phyloP scores from a whole-genome alignment of 2,888 invertebrate species.

The Cheilosia scutellata region DNA sequence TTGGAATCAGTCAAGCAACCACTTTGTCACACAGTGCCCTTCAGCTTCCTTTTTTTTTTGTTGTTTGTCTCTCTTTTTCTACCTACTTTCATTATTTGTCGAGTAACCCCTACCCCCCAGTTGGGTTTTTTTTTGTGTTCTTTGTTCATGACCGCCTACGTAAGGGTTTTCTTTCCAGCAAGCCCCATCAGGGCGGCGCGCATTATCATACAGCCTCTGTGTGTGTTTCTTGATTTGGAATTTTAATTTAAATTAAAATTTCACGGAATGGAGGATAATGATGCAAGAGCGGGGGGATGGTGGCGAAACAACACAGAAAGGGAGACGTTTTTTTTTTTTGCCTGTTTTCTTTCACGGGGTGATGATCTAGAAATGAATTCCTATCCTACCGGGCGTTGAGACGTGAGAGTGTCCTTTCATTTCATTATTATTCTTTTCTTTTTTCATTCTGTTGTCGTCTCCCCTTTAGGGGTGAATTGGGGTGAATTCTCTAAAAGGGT shows the following conservation, averaged over 20 bases:
- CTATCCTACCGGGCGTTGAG: slow-evolving; percentile 11
- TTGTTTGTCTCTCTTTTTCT: slow-evolving; percentile 10
- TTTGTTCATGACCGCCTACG: slow-evolving; percentile 64
- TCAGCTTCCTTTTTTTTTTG: slow-evolving; percentile 48
- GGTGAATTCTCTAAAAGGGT: slow-evolving; percentile 61
- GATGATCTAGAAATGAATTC: slow-evolving; percentile 50
- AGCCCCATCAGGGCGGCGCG: slow-evolving; percentile 13
- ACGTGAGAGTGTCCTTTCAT: slow-evolving; percentile 58
- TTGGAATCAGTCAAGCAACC: slow-evolving; percentile 73
- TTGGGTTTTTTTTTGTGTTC: slow-evolving; percentile 39
- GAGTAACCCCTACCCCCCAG: not conserved
- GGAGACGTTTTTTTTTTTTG: slow-evolving; percentile 20
- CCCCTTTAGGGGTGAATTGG: slow-evolving; percentile 31
- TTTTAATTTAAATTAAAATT: slow-evolving; percentile 77
- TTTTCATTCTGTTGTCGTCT: not conserved
- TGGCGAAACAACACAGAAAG: slow-evolving; percentile 18
- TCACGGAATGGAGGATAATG: slow-evolving; percentile 74
- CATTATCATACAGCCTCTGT: slow-evolving; percentile 16
- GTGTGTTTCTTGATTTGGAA: slow-evolving; percentile 71
- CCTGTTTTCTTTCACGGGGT: slow-evolving; percentile 53
- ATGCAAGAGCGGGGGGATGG: slow-evolving; percentile 19
- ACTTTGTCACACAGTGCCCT: slow-evolving; percentile 75
- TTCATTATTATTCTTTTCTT: slow-evolving; percentile 60
- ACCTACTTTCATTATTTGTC: slow-evolving; percentile 26
- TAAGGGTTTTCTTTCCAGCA: slow-evolving; percentile 42